A percentile compares a stretch with the other conserved stretches of the same genome.
Conservation (phyloP, 2,888 invertebrate species). For the Lasioglossum leucozonium region DNA sequence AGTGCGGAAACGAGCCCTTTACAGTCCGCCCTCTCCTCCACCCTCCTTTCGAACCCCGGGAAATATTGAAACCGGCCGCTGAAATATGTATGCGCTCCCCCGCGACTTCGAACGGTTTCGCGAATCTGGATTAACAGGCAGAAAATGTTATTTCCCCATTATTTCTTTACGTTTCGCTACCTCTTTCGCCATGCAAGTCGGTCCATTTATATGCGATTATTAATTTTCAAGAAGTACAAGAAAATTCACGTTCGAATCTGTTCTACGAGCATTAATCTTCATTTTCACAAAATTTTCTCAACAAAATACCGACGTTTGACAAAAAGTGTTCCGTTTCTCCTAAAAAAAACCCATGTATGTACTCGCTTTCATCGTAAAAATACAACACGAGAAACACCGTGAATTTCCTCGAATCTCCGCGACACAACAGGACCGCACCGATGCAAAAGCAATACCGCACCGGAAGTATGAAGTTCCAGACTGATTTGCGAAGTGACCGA, state of each 20-base stretch:
- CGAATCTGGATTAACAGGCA: not conserved
- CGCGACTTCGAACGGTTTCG: not conserved
- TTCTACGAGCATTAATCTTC: too few relatives aligned
- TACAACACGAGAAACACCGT: not conserved
- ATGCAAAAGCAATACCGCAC: not conserved
- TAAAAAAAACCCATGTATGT: too few relatives aligned
- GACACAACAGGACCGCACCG: not conserved
- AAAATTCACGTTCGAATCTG: too few relatives aligned
- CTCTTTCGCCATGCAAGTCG: not conserved
- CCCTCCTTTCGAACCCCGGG: not conserved
- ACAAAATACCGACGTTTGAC: too few relatives aligned
- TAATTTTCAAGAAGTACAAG: too few relatives aligned
- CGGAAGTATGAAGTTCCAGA: not conserved
- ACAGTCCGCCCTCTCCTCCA: not conserved
- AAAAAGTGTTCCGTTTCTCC: too few relatives aligned
- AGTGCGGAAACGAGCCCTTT: constrained; percentile 10
- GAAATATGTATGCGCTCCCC: not conserved
- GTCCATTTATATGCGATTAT: not conserved
- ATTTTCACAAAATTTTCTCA: too few relatives aligned
- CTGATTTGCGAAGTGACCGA: not conserved
- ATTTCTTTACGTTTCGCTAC: not conserved
- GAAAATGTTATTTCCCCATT: not conserved
- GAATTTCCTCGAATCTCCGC: not conserved
- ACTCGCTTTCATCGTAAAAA: not conserved
- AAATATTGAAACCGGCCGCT: constrained; percentile 3